Base-by-base conservation (phyloP, 1,140 invertebrate species). In the Rhagoletis pomonella region DNA sequence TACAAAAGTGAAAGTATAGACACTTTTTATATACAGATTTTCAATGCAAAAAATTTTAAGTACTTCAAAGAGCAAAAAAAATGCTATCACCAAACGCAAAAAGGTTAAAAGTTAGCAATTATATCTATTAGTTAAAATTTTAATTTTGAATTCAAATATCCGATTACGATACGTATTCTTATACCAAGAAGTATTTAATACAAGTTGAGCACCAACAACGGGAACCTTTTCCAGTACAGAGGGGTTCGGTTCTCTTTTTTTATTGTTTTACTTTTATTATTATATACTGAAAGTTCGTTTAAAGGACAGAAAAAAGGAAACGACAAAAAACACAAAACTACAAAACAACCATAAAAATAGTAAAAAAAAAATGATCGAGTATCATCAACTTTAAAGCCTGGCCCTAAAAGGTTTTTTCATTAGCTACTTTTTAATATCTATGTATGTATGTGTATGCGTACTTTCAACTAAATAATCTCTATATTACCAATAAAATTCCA, bases 141-240 rank as follows among this genome's bases (percentile, higher is more conserved):
- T 81, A 29, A 19, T 81, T 81, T 81, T 81, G n/a, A 55, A 10
- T 81, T 58, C 14, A 29, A 17, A 6, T n/a, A 42, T 73, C 44
- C 5, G 44, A 44, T 73, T n/a, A 17, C 50, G 7, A 44, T 44
- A 44, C 67, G 44, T 44, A 73, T 73, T 73, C 9, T 29, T 42
- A 73, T 73, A 73, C 67, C 67, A 47, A 73, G 14, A 29, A 29
- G 29, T 29, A 29, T 29, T 29, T 73, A 73, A 81, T 81, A 81
- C 73, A 81, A n/a, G 44, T 17, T 55, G 44, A 55, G 73, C 73
- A 81, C 73, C 73, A 81, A 81, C 73, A 81, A 81, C 73, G 47
- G 50, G 47, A 81, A 81, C 73, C 73, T 81, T 81, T 29, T 55
- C 6, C 47, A 55, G 19, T 81, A 19, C 5, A 5, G 9, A 39